Conservation (phyloP, 1,140 invertebrate species). For the Coptotermes formosanus region DNA sequence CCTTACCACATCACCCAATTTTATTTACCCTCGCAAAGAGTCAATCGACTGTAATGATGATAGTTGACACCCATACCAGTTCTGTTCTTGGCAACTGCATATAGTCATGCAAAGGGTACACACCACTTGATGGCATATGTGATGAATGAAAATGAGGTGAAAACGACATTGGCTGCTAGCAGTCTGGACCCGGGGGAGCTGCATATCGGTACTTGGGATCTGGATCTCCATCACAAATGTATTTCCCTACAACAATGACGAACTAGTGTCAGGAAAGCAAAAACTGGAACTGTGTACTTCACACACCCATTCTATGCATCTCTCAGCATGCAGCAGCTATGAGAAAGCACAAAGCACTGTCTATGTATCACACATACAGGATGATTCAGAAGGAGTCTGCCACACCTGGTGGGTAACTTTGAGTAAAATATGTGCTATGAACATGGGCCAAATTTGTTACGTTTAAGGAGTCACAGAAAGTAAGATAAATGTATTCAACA, state of each 20-base stretch:
- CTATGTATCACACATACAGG: too few species aligned
- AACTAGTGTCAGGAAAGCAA: too few species aligned
- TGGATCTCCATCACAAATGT: constrained; percentile 84
- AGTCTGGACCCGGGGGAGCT: constrained; percentile 36
- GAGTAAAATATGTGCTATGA: too few species aligned
- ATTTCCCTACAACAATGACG: constrained; percentile 61
- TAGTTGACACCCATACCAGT: background rate
- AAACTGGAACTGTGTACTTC: too few species aligned
- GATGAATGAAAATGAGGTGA: background rate
- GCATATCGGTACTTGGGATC: constrained; percentile 50
- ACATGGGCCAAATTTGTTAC: too few species aligned
- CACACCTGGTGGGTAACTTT: too few species aligned
- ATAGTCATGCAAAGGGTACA: background rate
- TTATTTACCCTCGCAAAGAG: background rate
- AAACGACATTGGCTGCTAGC: constrained; percentile 26
- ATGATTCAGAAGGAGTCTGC: too few species aligned
- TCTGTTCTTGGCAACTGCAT: background rate
- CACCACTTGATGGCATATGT: background rate
- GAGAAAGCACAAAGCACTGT: too few species aligned
- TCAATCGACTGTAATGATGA: background rate
- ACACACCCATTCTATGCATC: too few species aligned
- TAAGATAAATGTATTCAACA: too few species aligned
- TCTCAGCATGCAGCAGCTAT: too few species aligned
- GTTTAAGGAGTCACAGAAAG: too few species aligned
- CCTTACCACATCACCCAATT: background rate